Conservation (phyloP, 2,888 invertebrate species). For the Meiosimyza decipiens region DNA sequence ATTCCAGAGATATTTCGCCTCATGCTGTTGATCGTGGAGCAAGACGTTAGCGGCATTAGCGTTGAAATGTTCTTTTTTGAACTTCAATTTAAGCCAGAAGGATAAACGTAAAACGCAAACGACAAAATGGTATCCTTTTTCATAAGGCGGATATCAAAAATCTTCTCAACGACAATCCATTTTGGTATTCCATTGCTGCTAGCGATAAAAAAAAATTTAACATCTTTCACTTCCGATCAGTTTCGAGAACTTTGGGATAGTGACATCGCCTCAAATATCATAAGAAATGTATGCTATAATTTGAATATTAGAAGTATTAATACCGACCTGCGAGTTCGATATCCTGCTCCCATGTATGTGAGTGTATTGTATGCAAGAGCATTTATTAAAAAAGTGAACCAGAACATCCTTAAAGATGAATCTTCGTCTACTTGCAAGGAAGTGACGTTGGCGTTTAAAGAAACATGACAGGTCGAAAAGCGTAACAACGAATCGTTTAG, state of each 20-base stretch:
- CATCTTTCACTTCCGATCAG: neutral
- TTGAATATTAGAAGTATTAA: too few species aligned
- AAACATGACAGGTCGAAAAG: neutral
- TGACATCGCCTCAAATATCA: neutral
- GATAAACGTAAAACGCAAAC: too few species aligned
- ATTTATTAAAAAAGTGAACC: conserved; percentile 29
- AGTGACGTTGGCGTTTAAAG: conserved; percentile 6
- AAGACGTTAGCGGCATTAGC: too few species aligned
- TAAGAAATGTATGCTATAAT: neutral
- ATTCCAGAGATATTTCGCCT: too few species aligned
- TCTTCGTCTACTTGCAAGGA: neutral
- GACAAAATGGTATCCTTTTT: too few species aligned
- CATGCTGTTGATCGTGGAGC: too few species aligned
- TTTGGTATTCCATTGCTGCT: neutral
- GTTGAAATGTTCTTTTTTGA: too few species aligned
- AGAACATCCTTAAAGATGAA: neutral
- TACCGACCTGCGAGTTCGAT: too few species aligned
- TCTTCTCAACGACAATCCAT: too few species aligned
- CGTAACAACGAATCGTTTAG: neutral
- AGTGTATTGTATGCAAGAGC: conserved; percentile 6
- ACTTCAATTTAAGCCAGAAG: too few species aligned
- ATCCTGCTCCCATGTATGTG: too few species aligned
- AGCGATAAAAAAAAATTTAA: neutral
- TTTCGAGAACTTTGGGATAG: neutral
- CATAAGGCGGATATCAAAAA: too few species aligned